Percentiles rank a stretch among this genome's conserved stretches.
These are phyloP conservation scores for Heliangelus exortis DNA, from an alignment of 2,797 vertebrate species.

Conservation along the genomic window DNA sequence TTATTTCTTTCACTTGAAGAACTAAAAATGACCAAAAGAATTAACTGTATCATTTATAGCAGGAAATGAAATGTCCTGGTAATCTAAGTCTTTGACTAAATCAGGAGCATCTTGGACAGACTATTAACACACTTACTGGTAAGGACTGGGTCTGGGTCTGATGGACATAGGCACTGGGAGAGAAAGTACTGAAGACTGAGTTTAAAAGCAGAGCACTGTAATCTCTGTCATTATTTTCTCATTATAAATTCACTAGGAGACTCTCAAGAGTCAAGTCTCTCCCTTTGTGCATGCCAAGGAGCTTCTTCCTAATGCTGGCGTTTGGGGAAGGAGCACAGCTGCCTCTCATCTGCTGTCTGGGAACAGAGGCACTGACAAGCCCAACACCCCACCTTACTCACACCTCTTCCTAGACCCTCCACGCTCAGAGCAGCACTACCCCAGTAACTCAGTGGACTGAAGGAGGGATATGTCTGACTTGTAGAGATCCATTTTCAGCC, in stretches of 20 bases:
- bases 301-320: not conserved
- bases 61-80: not conserved
- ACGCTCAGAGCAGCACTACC: not conserved
- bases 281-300: not conserved
- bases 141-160: not conserved
- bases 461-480: not conserved
- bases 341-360: not conserved
- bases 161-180: not conserved
- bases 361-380: not conserved
- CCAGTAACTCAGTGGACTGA: not conserved
- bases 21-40: not conserved
- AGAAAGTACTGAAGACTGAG: not conserved
- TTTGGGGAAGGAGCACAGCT: not conserved
- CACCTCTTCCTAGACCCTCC: not conserved
- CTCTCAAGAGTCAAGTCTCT: not conserved
- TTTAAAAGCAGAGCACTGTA: not conserved
- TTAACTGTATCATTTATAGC: not conserved
- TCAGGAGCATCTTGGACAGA: not conserved
- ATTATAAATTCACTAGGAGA: not conserved
- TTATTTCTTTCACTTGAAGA: slow-evolving; percentile 37
- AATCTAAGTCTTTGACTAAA: not conserved
- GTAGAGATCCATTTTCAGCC: not conserved
- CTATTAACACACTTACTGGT: not conserved
- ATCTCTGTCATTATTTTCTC: not conserved
- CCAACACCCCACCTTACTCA: not conserved